Evolutionary conservation across 2,113 vertebrate species (phyloP).

Genomic region (Zosterops japonicus): DNA sequence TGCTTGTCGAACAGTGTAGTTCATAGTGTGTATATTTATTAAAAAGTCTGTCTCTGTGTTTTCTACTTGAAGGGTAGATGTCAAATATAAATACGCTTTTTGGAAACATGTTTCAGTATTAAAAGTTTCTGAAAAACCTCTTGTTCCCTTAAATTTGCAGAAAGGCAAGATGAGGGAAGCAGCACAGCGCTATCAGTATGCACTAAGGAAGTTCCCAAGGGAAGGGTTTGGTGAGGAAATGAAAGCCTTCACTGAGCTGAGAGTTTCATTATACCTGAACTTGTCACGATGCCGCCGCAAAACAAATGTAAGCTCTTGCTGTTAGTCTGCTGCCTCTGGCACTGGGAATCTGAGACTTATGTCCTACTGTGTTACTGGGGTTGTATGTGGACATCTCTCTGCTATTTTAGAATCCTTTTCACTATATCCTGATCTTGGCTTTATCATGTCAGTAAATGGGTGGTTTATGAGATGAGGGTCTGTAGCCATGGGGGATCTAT

Average conservation of each 20-base stretch:
- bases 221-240: conserved; percentile 95
- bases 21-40: background rate
- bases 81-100: background rate
- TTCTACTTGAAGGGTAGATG: background rate
- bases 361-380: accelerated
- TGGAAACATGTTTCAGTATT: background rate
- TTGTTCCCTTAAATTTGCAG: conserved; percentile 69
- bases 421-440: background rate
- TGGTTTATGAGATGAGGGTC: accelerated
- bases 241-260: conserved; percentile 92
- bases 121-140: background rate
- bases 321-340: background rate
- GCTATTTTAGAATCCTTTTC: background rate
- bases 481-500: accelerated
- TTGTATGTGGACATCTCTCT: background rate
- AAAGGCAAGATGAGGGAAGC: conserved; percentile 99
- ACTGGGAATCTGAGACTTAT: accelerated
- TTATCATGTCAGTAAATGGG: background rate
- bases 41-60: background rate
- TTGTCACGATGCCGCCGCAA: conserved; percentile 96
- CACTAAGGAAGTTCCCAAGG: conserved; percentile 93
- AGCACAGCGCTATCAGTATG: conserved; percentile 96
- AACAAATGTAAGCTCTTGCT: conserved; percentile 87
- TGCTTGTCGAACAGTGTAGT: background rate
- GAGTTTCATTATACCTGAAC: conserved; percentile 93